A percentile compares a stretch with the other conserved stretches of the same genome.
Conservation (phyloP, 2,888 invertebrate species). For the Emmelina monodactyla region DNA sequence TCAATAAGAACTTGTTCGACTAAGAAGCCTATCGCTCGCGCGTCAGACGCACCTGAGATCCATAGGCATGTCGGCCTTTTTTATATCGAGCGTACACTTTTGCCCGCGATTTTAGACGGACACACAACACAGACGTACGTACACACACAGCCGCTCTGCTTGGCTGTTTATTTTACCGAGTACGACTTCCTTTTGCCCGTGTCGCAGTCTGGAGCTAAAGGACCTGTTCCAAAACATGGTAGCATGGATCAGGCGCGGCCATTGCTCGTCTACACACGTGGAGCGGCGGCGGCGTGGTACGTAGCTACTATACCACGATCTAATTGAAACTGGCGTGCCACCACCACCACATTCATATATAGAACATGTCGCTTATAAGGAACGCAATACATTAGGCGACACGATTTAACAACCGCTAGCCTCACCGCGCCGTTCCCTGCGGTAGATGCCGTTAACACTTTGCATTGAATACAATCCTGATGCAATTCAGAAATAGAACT, state of each 20-base stretch:
- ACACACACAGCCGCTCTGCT: conserved; percentile 23
- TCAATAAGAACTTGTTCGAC: no score
- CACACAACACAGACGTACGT: no score
- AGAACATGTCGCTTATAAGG: conserved; percentile 16
- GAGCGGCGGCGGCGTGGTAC: conserved; percentile 22
- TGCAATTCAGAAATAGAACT: no score
- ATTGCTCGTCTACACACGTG: conserved; percentile 23
- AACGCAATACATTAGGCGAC: conserved; percentile 25
- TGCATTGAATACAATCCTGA: no score
- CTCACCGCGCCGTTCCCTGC: neutral
- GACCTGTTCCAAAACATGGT: conserved; percentile 48
- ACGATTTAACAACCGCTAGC: no score
- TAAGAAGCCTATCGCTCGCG: no score
- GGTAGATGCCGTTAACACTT: no score
- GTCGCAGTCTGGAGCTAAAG: conserved; percentile 67
- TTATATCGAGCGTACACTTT: no score
- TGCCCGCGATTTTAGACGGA: no score
- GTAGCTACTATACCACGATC: conserved; percentile 32
- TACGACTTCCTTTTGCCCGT: conserved; percentile 73
- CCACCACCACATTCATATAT: conserved; percentile 13
- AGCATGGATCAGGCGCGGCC: conserved; percentile 21
- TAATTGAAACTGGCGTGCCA: conserved; percentile 37
- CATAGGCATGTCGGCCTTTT: no score
- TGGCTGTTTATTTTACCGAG: conserved; percentile 61
- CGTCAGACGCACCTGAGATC: no score